Evolutionary conservation across 1,140 invertebrate genomes (phyloP).

Genomic region (Trinorchestia longiramus): DNA sequence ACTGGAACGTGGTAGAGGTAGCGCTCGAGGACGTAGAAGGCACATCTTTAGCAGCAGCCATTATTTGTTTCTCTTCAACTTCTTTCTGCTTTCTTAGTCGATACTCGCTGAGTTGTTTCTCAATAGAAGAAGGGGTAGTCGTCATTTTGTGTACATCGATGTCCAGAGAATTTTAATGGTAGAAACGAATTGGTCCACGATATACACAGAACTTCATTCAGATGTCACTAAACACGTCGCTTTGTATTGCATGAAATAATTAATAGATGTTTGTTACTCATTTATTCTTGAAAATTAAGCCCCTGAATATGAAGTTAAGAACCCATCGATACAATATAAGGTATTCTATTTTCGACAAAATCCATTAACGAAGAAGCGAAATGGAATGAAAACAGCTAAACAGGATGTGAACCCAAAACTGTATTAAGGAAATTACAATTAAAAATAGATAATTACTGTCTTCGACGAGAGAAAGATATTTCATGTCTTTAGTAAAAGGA

Average conservation of each 20-base stretch:
- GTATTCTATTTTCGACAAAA: not conserved
- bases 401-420: not conserved
- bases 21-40: not conserved
- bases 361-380: not conserved
- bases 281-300: not conserved
- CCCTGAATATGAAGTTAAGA: too few relatives aligned
- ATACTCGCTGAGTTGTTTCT: constrained; percentile 6
- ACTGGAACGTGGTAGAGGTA: not conserved
- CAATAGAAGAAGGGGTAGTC: constrained; percentile 14
- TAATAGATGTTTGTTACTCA: not conserved
- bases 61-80: not conserved
- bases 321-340: not conserved
- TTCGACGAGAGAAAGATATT: too few relatives aligned
- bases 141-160: not conserved
- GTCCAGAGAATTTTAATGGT: not conserved
- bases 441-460: too few relatives aligned
- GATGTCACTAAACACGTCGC: not conserved
- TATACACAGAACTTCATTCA: not conserved
- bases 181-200: not conserved
- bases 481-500: too few relatives aligned
- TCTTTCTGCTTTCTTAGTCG: constrained; percentile 1
- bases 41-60: not conserved
- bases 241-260: not conserved
- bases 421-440: too few relatives aligned
- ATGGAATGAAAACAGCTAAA: not conserved